Evolutionary conservation across 2,888 invertebrate species (phyloP).

Genomic region (Leucophora obtusa): DNA sequence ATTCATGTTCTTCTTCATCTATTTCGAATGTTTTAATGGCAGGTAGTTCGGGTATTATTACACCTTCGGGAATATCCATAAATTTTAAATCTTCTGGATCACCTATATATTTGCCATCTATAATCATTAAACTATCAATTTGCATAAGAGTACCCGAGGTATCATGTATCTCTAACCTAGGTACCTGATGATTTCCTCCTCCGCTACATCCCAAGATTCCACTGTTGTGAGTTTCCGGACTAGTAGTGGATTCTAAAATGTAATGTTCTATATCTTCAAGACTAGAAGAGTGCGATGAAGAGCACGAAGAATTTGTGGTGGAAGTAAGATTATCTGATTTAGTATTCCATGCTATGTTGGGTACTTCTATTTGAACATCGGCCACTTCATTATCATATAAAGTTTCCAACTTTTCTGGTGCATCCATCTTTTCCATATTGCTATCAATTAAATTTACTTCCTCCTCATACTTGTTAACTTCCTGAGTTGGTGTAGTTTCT

Average conservation of each 20-base stretch:
- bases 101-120: conserved; percentile 78
- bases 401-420: conserved; percentile 72
- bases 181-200: conserved; percentile 79
- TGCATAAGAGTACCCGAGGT: conserved; percentile 84
- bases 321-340: conserved; percentile 80
- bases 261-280: conserved; percentile 79
- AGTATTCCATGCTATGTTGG: conserved; percentile 79
- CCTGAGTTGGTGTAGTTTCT: conserved; percentile 51
- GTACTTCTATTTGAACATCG: conserved; percentile 82
- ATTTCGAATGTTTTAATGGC: conserved; percentile 67
- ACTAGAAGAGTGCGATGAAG: conserved; percentile 80
- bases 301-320: conserved; percentile 72
- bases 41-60: conserved; percentile 71
- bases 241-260: conserved; percentile 78
- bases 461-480: conserved; percentile 69
- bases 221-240: conserved; percentile 78
- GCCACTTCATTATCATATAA: conserved; percentile 70
- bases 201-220: conserved; percentile 38
- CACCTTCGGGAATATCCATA: conserved; percentile 77
- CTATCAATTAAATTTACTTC: conserved; percentile 68
- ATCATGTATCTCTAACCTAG: conserved; percentile 86
- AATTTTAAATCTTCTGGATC: conserved; percentile 78
- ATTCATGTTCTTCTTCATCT: conserved; percentile 68
- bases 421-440: conserved; percentile 75
- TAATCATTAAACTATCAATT: conserved; percentile 81